A percentile compares a stretch with the other conserved stretches of the same genome.
These are phyloP conservation scores for human (Homo sapiens) DNA, from an alignment of 2,113 vertebrate species.

Conservation along the genomic window DNA sequence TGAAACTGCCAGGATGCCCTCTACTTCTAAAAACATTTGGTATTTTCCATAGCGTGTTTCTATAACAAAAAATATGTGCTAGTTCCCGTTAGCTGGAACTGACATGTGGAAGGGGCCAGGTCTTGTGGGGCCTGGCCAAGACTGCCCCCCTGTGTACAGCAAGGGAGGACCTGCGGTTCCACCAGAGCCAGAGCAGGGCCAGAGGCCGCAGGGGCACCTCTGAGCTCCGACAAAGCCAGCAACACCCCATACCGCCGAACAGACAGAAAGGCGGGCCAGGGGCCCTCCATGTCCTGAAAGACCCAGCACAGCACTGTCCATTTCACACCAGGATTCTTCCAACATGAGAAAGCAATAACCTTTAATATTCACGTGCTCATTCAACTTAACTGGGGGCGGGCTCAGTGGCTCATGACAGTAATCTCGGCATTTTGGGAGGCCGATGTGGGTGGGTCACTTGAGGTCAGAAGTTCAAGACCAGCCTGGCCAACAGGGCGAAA, in stretches of 20 bases:
- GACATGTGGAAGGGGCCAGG: fast-evolving
- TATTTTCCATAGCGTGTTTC: not conserved
- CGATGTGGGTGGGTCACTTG: too few species aligned
- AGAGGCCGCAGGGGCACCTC: too few species aligned
- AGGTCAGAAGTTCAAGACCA: too few species aligned
- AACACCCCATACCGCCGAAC: fast-evolving
- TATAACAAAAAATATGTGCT: not conserved
- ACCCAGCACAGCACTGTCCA: fast-evolving
- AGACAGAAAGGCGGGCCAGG: too few species aligned
- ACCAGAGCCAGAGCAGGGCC: not conserved
- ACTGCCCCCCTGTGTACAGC: not conserved
- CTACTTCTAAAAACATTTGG: not conserved
- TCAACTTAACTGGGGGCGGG: too few species aligned
- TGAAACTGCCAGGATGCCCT: not conserved
- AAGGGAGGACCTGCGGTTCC: not conserved
- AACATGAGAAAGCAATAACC: fast-evolving
- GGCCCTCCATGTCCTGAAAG: not conserved
- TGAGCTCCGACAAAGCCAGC: not conserved
- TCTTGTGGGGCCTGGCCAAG: not conserved
- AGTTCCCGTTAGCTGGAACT: not conserved
- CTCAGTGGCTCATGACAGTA: too few species aligned
- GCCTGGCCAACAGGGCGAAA: too few species aligned
- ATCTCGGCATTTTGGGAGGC: too few species aligned
- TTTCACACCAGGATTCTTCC: not conserved
- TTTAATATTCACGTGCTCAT: fast-evolving